phyloP scores from a whole-genome alignment of 2,113 vertebrate genomes.

The Aptenodytes patagonicus region DNA sequence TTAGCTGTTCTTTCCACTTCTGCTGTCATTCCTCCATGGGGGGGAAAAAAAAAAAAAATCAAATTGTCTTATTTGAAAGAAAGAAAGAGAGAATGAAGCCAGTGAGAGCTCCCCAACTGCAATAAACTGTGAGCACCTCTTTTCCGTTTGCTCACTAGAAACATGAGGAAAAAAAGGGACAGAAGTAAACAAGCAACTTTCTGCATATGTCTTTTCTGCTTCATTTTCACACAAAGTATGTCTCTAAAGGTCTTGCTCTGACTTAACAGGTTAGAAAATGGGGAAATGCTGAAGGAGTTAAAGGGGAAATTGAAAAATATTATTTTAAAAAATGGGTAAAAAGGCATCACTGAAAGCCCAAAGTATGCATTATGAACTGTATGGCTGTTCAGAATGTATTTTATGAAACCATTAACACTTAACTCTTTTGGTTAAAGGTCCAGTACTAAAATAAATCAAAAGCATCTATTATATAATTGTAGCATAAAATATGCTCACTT shows the following conservation, averaged over 20 bases:
- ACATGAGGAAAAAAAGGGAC: not conserved
- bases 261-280: not conserved
- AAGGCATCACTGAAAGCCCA: not conserved
- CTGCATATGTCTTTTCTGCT: not conserved
- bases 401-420: not conserved
- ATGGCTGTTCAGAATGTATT: not conserved
- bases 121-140: not conserved
- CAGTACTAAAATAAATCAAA: not conserved
- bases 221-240: not conserved
- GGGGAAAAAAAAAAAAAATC: not conserved
- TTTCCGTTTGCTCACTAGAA: not conserved
- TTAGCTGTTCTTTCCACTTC: not conserved
- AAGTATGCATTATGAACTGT: not conserved
- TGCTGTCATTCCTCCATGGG: not conserved
- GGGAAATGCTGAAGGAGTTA: not conserved
- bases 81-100: not conserved
- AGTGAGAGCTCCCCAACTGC: not conserved
- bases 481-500: not conserved
- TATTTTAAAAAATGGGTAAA: not conserved
- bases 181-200: not conserved
- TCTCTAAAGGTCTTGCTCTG: not conserved
- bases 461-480: not conserved
- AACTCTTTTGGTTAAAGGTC: not conserved
- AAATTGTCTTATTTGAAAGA: not conserved
- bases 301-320: not conserved